These are phyloP conservation scores for Emmelina monodactyla DNA, from an alignment of 2,888 invertebrate genomes.

Conservation along the genomic window DNA sequence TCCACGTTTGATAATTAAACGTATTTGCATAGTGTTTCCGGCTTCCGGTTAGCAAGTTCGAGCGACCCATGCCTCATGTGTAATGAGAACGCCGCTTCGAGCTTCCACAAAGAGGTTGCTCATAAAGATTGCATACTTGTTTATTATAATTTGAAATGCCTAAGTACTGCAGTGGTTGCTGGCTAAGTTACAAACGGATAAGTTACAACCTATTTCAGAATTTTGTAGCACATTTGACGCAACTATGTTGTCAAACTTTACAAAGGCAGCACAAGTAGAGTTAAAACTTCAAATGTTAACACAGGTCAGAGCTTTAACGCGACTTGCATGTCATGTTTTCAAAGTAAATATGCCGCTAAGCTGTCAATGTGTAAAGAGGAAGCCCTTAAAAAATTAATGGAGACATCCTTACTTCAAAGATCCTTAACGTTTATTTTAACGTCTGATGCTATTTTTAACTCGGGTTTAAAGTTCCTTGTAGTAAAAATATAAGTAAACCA, in stretches of 20 bases:
- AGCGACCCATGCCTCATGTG: conserved; percentile 1
- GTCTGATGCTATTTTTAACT: conserved; percentile 38
- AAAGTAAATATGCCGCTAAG: conserved; percentile 43
- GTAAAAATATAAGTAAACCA: not conserved
- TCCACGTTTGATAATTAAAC: not conserved
- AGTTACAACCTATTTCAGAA: too few species aligned
- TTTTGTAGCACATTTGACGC: too few species aligned
- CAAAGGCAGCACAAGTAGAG: too few species aligned
- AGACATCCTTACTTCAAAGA: conserved; percentile 48
- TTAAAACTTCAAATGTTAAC: too few species aligned
- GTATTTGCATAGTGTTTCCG: conserved; percentile 1
- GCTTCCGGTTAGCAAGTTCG: not conserved
- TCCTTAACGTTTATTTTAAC: too few species aligned
- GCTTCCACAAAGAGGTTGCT: not conserved
- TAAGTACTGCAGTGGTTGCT: not conserved
- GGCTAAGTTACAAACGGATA: too few species aligned
- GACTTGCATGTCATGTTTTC: conserved; percentile 54
- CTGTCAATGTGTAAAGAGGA: conserved; percentile 41
- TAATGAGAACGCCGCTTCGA: not conserved
- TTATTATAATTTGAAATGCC: not conserved
- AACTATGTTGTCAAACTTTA: too few species aligned
- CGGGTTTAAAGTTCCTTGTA: not conserved
- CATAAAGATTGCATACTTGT: not conserved
- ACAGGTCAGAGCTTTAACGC: too few species aligned
- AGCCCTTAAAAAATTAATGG: conserved; percentile 61